These are phyloP conservation scores for Tridacna crocea DNA, from an alignment of 2,888 invertebrate genomes.

Conservation along the genomic window DNA sequence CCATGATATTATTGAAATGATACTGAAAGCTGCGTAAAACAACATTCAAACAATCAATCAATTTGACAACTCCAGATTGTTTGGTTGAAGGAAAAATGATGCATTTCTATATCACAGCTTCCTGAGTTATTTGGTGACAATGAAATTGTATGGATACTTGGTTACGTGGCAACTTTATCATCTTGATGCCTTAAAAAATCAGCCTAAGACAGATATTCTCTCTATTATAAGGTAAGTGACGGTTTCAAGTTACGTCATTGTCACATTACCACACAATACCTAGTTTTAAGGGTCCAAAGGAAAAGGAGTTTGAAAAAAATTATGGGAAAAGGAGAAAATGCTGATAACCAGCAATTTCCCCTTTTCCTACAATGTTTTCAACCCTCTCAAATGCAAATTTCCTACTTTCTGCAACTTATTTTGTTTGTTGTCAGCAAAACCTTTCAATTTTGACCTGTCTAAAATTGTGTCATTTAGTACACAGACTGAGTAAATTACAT, in stretches of 20 bases:
- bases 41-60: too few species aligned
- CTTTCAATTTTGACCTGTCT: too few species aligned
- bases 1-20: background rate
- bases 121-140: slow-evolving; percentile 28
- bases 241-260: too few species aligned
- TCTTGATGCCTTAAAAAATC: slow-evolving; percentile 24
- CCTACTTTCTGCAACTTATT: too few species aligned
- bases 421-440: too few species aligned
- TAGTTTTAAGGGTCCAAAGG: background rate
- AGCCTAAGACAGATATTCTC: background rate
- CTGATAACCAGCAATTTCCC: background rate
- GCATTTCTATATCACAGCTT: slow-evolving; percentile 30
- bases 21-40: background rate
- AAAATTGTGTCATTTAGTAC: too few species aligned
- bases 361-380: too few species aligned
- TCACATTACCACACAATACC: too few species aligned
- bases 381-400: too few species aligned
- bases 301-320: background rate
- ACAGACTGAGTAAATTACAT: too few species aligned
- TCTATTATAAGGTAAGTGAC: background rate
- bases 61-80: too few species aligned
- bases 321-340: background rate
- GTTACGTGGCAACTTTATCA: slow-evolving; percentile 55
- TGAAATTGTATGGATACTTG: slow-evolving; percentile 37
- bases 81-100: too few species aligned